phyloP scores from a whole-genome alignment of 2,113 vertebrate species.

The Calyptommatus sinebrachiatus region DNA sequence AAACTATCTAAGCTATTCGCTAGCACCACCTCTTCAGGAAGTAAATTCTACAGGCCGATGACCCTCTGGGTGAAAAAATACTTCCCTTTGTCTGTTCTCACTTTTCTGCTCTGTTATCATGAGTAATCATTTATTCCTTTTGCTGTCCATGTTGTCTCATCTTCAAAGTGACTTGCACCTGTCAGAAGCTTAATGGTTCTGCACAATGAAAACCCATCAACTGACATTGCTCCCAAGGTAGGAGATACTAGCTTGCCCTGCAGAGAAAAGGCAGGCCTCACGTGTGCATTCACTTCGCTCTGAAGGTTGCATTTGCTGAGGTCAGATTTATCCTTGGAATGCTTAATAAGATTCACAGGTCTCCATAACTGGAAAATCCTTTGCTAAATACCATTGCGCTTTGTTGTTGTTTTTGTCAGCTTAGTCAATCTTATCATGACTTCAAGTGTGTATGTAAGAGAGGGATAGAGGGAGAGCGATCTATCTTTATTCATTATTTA shows the following conservation, averaged over 20 bases:
- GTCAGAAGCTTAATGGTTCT: neutral
- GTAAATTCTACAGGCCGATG: too few relatives aligned
- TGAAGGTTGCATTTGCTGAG: neutral
- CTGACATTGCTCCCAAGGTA: conserved; percentile 1
- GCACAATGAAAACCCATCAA: neutral
- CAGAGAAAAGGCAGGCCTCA: neutral
- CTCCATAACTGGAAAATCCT: neutral
- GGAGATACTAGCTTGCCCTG: conserved; percentile 1
- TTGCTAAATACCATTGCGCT: neutral
- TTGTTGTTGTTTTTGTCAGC: neutral
- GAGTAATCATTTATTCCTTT: too few relatives aligned
- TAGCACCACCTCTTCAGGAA: too few relatives aligned
- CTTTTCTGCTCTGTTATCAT: too few relatives aligned
- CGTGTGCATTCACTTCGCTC: neutral
- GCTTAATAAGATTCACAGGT: conserved; percentile 9
- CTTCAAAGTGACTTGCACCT: neutral
- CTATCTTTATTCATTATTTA: too few relatives aligned
- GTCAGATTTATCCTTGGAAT: neutral
- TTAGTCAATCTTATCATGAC: neutral
- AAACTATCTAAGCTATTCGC: too few relatives aligned
- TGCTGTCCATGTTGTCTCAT: neutral
- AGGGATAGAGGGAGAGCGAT: neutral
- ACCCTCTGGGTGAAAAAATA: too few relatives aligned
- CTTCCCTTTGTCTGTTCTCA: too few relatives aligned
- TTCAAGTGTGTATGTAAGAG: neutral